Conservation (phyloP, 2,113 vertebrate genomes). For the Peromyscus maniculatus region DNA sequence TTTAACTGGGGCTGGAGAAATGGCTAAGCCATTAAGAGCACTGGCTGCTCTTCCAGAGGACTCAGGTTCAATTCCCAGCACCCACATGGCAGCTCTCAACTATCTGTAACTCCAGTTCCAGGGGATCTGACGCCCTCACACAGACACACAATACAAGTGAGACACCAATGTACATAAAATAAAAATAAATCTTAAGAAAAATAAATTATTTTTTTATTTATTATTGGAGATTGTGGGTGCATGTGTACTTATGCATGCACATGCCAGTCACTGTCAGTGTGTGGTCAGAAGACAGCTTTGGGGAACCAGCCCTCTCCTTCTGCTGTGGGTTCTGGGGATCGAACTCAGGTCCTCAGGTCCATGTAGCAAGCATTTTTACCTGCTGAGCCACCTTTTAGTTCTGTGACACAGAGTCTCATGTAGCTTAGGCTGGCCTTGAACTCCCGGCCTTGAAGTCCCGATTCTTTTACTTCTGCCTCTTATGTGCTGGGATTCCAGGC, state of each 20-base stretch:
- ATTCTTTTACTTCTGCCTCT: background rate
- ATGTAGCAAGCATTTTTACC: background rate
- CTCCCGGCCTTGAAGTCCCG: background rate
- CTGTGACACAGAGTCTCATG: background rate
- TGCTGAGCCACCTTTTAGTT: background rate
- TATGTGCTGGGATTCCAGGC: too few relatives aligned
- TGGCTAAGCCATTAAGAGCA: background rate
- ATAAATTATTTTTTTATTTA: background rate
- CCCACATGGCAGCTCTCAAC: background rate
- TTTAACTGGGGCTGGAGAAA: too few relatives aligned
- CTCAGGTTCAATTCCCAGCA: background rate
- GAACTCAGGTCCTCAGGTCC: background rate
- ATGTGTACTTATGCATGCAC: background rate
- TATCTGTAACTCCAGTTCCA: background rate
- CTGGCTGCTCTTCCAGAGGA: background rate
- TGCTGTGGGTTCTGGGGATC: background rate
- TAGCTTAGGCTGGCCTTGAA: background rate
- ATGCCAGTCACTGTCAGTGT: too few relatives aligned
- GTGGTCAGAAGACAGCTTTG: background rate
- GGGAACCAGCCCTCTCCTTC: background rate
- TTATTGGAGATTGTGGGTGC: background rate
- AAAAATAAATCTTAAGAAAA: background rate
- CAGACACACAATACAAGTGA: background rate
- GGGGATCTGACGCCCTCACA: background rate
- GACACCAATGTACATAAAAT: background rate